Conservation (phyloP, 2,888 invertebrate species). For the Cheilosia soror region DNA sequence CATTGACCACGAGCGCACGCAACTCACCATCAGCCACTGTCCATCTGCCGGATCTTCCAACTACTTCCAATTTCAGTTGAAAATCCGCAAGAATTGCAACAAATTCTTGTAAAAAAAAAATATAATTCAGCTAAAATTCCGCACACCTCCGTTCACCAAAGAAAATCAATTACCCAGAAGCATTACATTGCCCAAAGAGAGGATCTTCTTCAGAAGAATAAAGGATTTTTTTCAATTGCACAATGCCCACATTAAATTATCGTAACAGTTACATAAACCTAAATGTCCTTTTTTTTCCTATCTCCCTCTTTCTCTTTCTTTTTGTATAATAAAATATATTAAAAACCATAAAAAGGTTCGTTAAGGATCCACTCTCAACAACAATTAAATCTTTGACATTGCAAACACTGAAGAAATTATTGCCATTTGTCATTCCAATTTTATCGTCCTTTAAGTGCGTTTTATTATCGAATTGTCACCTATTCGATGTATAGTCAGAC, state of each 20-base stretch:
- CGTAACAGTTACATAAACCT: slow-evolving; percentile 61
- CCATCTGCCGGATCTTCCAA: slow-evolving; percentile 72
- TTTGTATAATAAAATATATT: slow-evolving; percentile 20
- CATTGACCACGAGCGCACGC: slow-evolving; percentile 35
- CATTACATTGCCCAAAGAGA: slow-evolving; percentile 42
- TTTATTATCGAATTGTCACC: slow-evolving; percentile 74
- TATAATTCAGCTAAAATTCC: slow-evolving; percentile 24
- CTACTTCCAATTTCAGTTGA: slow-evolving; percentile 43
- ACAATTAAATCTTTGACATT: slow-evolving; percentile 72
- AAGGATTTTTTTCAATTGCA: slow-evolving; percentile 42
- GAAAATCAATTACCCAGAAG: slow-evolving; percentile 74
- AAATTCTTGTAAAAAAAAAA: slow-evolving; percentile 17
- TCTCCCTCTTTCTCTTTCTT: slow-evolving; percentile 4
- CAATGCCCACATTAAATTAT: slow-evolving; percentile 73
- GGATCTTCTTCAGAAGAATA: slow-evolving; percentile 3
- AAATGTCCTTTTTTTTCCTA: slow-evolving; percentile 30
- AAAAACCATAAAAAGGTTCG: slow-evolving; percentile 73
- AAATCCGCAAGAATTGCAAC: slow-evolving; percentile 71
- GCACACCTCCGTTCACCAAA: slow-evolving; percentile 65
- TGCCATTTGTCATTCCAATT: slow-evolving; percentile 70
- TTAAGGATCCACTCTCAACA: slow-evolving; percentile 66
- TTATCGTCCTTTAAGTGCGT: slow-evolving; percentile 73
- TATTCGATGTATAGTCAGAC: slow-evolving; percentile 37
- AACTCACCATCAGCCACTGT: slow-evolving; percentile 47
- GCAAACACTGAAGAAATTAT: slow-evolving; percentile 37